A percentile compares a stretch with the other conserved stretches of the same genome.
These are phyloP conservation scores for Agelas oroides DNA, from an alignment of 37 sponge, comb jelly and placozoan genomes.

Conservation along the genomic window DNA sequence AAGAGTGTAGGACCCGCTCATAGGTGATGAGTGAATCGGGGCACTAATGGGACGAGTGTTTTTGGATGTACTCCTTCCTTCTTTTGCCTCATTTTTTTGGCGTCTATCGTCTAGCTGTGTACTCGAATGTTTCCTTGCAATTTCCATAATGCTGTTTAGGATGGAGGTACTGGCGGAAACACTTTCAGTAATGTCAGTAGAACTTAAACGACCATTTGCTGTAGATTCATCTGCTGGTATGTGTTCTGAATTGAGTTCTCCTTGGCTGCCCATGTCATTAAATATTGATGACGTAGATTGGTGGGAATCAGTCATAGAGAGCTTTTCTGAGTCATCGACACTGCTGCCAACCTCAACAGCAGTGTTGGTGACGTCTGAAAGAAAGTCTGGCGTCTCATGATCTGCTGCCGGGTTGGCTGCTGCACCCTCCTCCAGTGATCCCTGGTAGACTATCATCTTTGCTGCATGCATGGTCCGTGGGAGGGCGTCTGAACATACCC, in stretches of 20 bases:
- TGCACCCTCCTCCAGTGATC: background rate
- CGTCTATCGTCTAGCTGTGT: too few species aligned
- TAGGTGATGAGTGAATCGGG: background rate
- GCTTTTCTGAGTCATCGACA: conserved; percentile 1
- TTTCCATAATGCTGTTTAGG: conserved; percentile 1
- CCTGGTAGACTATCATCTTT: conserved; percentile 12
- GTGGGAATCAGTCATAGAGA: background rate
- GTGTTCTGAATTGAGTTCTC: background rate
- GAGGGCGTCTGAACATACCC: conserved; percentile 76
- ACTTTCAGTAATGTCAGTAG: background rate
- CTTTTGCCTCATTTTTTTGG: too few species aligned
- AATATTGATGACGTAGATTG: background rate
- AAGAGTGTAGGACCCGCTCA: background rate
- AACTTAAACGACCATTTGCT: background rate
- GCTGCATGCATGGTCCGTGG: conserved; percentile 49
- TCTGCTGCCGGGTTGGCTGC: background rate
- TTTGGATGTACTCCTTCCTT: background rate
- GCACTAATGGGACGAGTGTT: conserved; percentile 22
- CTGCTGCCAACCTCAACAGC: conserved; percentile 35
- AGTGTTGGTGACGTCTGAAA: conserved; percentile 20
- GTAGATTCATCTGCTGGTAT: background rate
- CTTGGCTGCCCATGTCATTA: background rate
- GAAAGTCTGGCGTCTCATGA: background rate
- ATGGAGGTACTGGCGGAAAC: background rate
- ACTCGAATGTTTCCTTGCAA: background rate